Conservation (phyloP, 2,113 vertebrate species). For the Tetrax tetrax region DNA sequence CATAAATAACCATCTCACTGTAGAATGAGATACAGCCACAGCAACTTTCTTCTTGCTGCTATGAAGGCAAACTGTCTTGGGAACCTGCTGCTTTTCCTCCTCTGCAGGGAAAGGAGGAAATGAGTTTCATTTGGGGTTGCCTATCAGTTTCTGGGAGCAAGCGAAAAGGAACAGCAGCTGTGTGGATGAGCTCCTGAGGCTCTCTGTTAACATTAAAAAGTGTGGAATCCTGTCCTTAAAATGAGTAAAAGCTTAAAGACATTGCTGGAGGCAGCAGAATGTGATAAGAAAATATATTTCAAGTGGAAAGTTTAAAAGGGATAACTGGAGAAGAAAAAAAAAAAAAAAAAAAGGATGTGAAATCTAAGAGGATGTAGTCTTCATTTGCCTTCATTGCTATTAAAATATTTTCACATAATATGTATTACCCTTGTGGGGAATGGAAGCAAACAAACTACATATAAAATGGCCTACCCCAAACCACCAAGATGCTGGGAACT, state of each 20-base stretch:
- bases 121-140: background rate
- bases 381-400: background rate
- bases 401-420: background rate
- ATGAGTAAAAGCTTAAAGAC: background rate
- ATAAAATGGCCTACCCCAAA: background rate
- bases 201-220: background rate
- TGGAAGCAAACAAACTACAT: background rate
- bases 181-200: background rate
- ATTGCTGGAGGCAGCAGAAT: background rate
- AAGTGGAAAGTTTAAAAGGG: background rate
- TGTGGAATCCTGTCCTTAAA: background rate
- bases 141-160: background rate
- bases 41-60: background rate
- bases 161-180: fast-evolving
- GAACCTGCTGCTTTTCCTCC: background rate
- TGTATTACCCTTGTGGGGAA: background rate
- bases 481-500: background rate
- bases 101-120: background rate
- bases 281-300: background rate
- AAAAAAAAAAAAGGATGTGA: background rate
- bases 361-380: background rate
- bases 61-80: background rate
- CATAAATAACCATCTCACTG: background rate
- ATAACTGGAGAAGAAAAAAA: background rate
- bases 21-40: background rate